Evolutionary conservation across 2,888 invertebrate species (phyloP).

Genomic region (Drosophila borborema): DNA sequence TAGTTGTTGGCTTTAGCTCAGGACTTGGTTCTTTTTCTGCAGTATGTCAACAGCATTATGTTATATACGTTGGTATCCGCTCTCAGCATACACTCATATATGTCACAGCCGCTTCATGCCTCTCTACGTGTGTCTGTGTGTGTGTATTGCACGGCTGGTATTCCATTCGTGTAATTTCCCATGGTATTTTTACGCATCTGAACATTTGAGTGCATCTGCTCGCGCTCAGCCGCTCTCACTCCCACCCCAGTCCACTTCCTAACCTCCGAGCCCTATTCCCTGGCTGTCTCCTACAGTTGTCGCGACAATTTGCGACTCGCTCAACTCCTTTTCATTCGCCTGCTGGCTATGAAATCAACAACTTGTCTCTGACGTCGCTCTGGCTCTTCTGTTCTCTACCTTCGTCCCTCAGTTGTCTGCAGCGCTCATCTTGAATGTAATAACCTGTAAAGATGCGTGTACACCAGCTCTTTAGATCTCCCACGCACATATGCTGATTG

Average conservation of each 20-base stretch:
- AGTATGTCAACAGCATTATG: constrained; percentile 72
- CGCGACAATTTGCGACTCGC: constrained; percentile 49
- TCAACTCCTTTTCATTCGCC: constrained; percentile 39
- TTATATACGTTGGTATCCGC: constrained; percentile 29
- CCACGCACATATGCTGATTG: constrained; percentile 47
- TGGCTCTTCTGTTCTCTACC: neutral
- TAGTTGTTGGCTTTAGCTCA: constrained; percentile 67
- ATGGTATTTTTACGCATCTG: constrained; percentile 66
- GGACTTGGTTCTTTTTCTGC: constrained; percentile 34
- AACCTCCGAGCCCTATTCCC: constrained; percentile 15
- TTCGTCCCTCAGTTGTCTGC: neutral
- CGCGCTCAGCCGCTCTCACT: constrained; percentile 13
- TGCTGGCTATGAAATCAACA: constrained; percentile 59
- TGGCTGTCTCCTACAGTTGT: constrained; percentile 46
- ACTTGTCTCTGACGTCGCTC: constrained; percentile 30
- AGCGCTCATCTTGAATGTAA: constrained; percentile 35
- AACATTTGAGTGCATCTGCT: constrained; percentile 69
- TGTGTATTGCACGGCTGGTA: constrained; percentile 40
- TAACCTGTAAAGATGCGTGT: constrained; percentile 31
- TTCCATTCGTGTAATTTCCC: constrained; percentile 80
- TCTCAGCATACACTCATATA: constrained; percentile 15
- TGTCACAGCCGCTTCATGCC: constrained; percentile 15
- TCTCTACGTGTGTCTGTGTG: constrained; percentile 4
- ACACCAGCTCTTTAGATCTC: constrained; percentile 13
- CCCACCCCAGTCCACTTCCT: no score